Evolutionary conservation across 2,113 vertebrate genomes (phyloP).

Genomic region (Scartelaos histophorus): DNA sequence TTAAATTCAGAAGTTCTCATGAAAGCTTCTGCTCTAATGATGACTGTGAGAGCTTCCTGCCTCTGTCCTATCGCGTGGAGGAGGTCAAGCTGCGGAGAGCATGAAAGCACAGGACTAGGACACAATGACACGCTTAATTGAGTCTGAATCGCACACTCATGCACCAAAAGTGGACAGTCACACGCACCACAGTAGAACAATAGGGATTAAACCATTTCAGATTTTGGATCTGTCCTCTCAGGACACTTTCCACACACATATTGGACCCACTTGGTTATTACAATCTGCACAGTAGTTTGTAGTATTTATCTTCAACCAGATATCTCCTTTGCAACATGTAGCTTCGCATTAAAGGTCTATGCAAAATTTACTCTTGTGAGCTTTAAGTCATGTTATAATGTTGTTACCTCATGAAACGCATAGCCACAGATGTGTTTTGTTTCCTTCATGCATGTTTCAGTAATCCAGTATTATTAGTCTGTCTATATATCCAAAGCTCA

Average conservation of each 20-base stretch:
- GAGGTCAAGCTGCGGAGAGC: neutral
- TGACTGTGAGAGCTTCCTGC: constrained; percentile 36
- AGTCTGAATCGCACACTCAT: constrained; percentile 35
- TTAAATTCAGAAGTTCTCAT: constrained; percentile 33
- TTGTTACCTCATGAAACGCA: no score
- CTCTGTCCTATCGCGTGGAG: constrained; percentile 43
- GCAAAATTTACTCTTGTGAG: no score
- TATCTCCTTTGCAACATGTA: no score
- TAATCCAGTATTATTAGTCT: no score
- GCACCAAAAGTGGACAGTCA: constrained; percentile 4
- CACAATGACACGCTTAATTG: constrained; percentile 47
- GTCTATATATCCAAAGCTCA: no score
- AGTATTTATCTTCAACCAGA: no score
- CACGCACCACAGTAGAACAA: neutral
- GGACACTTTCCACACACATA: neutral
- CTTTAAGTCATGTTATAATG: no score
- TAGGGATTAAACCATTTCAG: neutral
- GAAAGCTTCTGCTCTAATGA: constrained; percentile 48
- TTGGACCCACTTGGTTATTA: neutral
- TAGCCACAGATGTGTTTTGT: no score
- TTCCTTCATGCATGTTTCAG: no score
- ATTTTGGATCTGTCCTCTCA: neutral
- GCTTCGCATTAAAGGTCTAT: no score
- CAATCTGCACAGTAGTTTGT: no score
- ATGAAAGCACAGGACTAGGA: constrained; percentile 33